phyloP scores from a whole-genome alignment of 2,888 invertebrate genomes.

The Portevinia maculata region DNA sequence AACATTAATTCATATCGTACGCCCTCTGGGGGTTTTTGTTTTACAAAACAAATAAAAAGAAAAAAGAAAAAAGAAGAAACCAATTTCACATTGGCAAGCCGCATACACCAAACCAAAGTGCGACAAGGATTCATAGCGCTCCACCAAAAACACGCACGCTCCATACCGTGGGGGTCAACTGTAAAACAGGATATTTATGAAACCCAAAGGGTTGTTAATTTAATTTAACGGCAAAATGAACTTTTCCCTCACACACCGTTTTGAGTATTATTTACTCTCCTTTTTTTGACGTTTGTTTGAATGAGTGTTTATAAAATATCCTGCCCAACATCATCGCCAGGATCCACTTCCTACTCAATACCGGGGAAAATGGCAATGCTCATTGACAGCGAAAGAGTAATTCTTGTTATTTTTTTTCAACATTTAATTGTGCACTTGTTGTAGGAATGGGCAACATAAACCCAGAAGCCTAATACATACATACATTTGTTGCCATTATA shows the following conservation, averaged over 20 bases:
- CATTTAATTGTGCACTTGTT: constrained; percentile 58
- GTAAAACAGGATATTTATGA: constrained; percentile 69
- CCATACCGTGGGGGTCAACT: constrained; percentile 62
- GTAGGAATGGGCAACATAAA: constrained; percentile 39
- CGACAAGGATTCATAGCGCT: constrained; percentile 42
- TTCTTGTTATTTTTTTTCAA: constrained; percentile 7
- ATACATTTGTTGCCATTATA: constrained; percentile 29
- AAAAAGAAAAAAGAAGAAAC: constrained; percentile 39
- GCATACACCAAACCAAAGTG: constrained; percentile 54
- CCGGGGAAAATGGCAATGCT: constrained; percentile 2
- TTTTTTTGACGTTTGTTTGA: constrained; percentile 5
- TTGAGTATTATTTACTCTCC: not conserved
- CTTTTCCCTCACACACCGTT: constrained; percentile 26
- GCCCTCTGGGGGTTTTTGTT: constrained; percentile 43
- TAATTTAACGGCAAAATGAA: constrained; percentile 72
- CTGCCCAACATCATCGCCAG: constrained; percentile 22
- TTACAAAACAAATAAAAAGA: constrained; percentile 11
- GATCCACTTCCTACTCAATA: constrained; percentile 12
- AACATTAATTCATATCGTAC: constrained; percentile 64
- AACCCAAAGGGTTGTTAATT: constrained; percentile 72
- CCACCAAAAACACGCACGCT: constrained; percentile 20
- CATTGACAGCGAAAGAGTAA: constrained; percentile 33
- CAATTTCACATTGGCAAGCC: constrained; percentile 60
- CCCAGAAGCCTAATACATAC: constrained; percentile 50
- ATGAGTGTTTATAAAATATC: constrained; percentile 40